Percentiles rank a stretch among this genome's conserved stretches.
Conservation (phyloP, 2,888 invertebrate genomes). For the Autographa gamma region DNA sequence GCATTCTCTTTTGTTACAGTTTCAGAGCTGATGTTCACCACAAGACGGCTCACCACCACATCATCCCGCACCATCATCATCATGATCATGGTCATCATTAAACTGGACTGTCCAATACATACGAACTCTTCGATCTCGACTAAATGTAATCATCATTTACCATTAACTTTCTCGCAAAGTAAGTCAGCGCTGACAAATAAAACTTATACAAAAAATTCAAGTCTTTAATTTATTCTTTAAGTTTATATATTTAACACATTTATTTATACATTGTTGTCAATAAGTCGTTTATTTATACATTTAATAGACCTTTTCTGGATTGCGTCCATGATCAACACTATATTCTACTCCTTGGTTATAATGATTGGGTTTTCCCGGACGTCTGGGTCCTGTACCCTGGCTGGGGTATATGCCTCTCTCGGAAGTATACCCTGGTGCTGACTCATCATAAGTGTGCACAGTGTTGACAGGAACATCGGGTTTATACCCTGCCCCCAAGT, state of each 20-base stretch:
- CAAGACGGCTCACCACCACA: slow-evolving; percentile 73
- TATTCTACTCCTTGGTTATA: slow-evolving; percentile 69
- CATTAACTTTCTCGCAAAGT: slow-evolving; percentile 52
- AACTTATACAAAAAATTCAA: slow-evolving; percentile 40
- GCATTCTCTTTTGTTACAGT: slow-evolving; percentile 59
- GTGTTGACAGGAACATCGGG: slow-evolving; percentile 44
- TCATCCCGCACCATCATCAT: slow-evolving; percentile 62
- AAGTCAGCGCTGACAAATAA: slow-evolving; percentile 73
- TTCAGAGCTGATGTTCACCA: slow-evolving; percentile 78
- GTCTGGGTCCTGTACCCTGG: slow-evolving; percentile 39
- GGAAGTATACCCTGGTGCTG: slow-evolving; percentile 30
- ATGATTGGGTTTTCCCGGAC: slow-evolving; percentile 43
- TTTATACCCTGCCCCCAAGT: slow-evolving; percentile 58
- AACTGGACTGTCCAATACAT: slow-evolving; percentile 59
- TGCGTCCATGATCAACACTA: slow-evolving; percentile 68
- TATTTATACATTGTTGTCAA: not conserved
- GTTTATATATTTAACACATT: not conserved
- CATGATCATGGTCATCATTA: slow-evolving; percentile 64
- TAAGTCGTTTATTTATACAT: not conserved
- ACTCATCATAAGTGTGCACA: slow-evolving; percentile 51
- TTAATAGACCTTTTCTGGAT: slow-evolving; percentile 38
- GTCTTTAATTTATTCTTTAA: slow-evolving; percentile 30
- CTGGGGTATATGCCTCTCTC: slow-evolving; percentile 29
- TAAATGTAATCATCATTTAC: slow-evolving; percentile 51
- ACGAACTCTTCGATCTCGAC: slow-evolving; percentile 65